Evolutionary conservation across 2,113 vertebrate genomes (phyloP).

Genomic region (Eublepharis macularius): DNA sequence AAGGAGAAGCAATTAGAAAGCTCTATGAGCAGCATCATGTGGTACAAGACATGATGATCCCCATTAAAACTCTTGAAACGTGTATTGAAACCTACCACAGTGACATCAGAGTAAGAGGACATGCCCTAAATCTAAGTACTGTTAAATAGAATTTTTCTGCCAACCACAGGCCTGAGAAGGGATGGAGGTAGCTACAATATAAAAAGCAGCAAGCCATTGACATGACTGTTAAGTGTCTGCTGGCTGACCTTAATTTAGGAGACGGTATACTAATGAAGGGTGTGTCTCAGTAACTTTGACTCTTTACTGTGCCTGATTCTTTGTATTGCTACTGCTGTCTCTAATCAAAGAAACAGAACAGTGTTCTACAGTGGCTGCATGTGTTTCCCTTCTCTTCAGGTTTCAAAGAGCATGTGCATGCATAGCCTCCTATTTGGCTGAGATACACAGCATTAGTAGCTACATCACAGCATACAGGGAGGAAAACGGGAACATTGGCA

Average conservation of each 20-base stretch:
- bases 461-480: too few relatives aligned
- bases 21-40: constrained; percentile 97
- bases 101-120: constrained; percentile 84
- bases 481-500: neutral
- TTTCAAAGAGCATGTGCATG: neutral
- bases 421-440: neutral
- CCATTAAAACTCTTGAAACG: constrained; percentile 86
- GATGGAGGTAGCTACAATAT: neutral
- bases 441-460: neutral
- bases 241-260: neutral
- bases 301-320: neutral
- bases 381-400: neutral
- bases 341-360: neutral
- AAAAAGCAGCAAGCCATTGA: neutral
- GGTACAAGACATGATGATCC: constrained; percentile 97
- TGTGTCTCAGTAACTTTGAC: neutral
- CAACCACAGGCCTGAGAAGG: neutral
- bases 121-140: neutral
- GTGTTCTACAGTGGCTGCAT: neutral
- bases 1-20: constrained; percentile 92
- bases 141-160: neutral
- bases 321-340: neutral
- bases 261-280: neutral
- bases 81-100: constrained; percentile 87
- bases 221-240: neutral